Evolutionary conservation across 2,888 invertebrate genomes (phyloP), one percentile per base, ranked within the genome.

Genomic region (Embidobia sp.): DNA sequence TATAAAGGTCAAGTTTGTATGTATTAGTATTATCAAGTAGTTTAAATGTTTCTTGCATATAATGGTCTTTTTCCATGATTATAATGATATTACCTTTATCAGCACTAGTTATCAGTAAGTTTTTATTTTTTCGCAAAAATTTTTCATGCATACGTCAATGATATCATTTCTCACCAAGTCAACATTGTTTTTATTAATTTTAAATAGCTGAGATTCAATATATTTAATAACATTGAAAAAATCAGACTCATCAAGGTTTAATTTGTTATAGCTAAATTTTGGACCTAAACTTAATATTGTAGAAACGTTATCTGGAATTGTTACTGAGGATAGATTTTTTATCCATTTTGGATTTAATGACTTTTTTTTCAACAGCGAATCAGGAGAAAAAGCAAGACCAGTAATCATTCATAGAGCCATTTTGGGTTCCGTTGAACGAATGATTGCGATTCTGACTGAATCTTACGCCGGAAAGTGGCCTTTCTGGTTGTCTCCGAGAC

Each of bases 401-500:
- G 99, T 99, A 15, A 99, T 99, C 79, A 97, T 99, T 83, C 99
- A 99, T 90, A 93, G 99, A 81, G 99, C 99, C 0, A 94, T 99
- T 82, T 92, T 99, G 0, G 99, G 99, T 2, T 99, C 99, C 0
- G 96, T 99, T 4, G 99, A 99, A 91, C 93, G 99, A 16, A 98
- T 99, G 97, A 95, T 99, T 76, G 99, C 99, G 0, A 97, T 99
- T 92, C 99, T 40, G 18, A 97, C 97, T 18, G 99, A 99, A 91
- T 97, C 95, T 79, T 99, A 95, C 90, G 99, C 96, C 10, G 99
- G 99, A 79, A 99, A 99, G 91, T 99, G 99, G 99, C 99, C 99
- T 5, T 98, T 99, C 92, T 99, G 99, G 99, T 89, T 99, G 44
- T 98, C 98, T 0, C 99, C 99, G 1, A 91, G 98, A 5, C 99